A percentile compares a stretch with the other conserved stretches of the same genome.
These are phyloP conservation scores for Rhinella marina DNA, from an alignment of 2,797 vertebrate species.

Conservation along the genomic window DNA sequence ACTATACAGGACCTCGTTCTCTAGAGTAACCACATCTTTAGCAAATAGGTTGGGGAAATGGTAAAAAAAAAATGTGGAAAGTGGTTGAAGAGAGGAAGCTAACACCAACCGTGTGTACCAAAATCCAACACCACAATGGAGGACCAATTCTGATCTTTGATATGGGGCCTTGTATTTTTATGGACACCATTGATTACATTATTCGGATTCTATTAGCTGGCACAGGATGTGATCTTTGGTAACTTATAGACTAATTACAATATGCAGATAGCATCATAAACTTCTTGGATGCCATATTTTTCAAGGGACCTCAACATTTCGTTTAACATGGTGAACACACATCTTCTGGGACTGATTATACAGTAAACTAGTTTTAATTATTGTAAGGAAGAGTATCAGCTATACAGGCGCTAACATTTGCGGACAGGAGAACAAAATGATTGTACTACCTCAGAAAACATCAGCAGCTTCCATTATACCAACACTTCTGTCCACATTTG, in stretches of 20 bases:
- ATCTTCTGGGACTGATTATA: background rate
- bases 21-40: background rate
- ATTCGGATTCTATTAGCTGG: background rate
- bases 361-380: background rate
- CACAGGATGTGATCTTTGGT: background rate
- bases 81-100: background rate
- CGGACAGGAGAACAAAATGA: constrained; percentile 2
- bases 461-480: background rate
- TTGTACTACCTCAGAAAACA: constrained; percentile 1
- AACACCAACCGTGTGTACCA: background rate
- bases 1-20: background rate
- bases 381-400: background rate
- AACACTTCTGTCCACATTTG: background rate
- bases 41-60: background rate
- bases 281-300: background rate
- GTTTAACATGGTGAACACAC: background rate
- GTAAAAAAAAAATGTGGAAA: background rate
- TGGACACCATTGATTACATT: background rate
- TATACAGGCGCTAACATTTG: constrained; percentile 14
- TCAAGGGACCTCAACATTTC: background rate
- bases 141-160: background rate
- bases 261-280: background rate
- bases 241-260: background rate
- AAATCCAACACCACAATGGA: background rate
- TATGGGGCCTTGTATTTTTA: background rate